A percentile compares a stretch with the other conserved stretches of the same genome.
phyloP scores from a whole-genome alignment of 1,140 invertebrate species.

The Drosophila micromelanica region DNA sequence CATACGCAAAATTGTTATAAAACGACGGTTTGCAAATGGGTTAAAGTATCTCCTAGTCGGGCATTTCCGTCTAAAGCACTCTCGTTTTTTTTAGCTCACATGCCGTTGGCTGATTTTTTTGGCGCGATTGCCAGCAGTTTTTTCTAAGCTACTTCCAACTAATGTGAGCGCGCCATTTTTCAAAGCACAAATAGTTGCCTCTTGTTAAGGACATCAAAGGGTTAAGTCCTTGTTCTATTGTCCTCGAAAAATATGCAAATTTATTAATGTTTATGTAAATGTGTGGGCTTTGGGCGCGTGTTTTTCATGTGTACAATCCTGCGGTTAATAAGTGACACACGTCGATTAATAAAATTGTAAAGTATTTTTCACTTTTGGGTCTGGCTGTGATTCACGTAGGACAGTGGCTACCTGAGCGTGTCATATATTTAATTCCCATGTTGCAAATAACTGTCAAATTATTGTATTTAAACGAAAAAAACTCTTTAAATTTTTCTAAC shows the following conservation, averaged over 20 bases:
- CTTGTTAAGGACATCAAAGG: slow-evolving; percentile 60
- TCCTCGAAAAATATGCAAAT: not conserved
- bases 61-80: too few relatives aligned
- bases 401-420: too few relatives aligned
- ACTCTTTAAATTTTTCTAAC: too few relatives aligned
- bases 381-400: not conserved
- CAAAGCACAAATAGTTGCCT: slow-evolving; percentile 67
- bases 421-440: too few relatives aligned
- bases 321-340: slow-evolving; percentile 79
- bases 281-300: slow-evolving; percentile 43
- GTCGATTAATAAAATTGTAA: slow-evolving; percentile 75
- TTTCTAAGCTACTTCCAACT: slow-evolving; percentile 35
- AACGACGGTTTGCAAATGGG: too few relatives aligned
- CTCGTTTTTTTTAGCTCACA: slow-evolving; percentile 20
- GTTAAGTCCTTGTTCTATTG: slow-evolving; percentile 43
- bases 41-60: too few relatives aligned
- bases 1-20: too few relatives aligned
- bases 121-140: slow-evolving; percentile 41
- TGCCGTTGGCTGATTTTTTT: slow-evolving; percentile 52
- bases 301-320: slow-evolving; percentile 67
- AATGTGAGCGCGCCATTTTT: slow-evolving; percentile 72
- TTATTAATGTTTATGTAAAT: not conserved
- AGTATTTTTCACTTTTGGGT: not conserved
- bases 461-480: too few relatives aligned
- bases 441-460: too few relatives aligned